Percentiles rank a stretch among this genome's conserved stretches.
Conservation (phyloP, 2,113 vertebrate species). For the Porphyrio hochstetteri region DNA sequence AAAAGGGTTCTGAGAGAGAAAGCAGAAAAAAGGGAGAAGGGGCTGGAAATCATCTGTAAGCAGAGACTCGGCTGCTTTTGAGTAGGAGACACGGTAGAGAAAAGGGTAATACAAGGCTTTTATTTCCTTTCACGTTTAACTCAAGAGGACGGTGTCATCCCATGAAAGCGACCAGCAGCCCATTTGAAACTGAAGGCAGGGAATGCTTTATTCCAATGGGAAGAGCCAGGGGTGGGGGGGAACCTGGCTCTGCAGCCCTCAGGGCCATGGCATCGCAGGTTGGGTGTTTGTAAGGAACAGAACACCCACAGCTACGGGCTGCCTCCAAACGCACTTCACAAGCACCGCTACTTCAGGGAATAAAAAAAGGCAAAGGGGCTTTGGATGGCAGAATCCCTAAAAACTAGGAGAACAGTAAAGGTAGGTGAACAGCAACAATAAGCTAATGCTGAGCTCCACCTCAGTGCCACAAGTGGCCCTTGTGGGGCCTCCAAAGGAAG, state of each 20-base stretch:
- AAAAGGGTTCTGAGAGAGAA: not conserved
- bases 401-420: not conserved
- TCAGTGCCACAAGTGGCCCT: not conserved
- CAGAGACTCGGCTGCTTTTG: not conserved
- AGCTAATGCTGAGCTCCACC: not conserved
- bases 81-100: not conserved
- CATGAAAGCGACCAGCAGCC: not conserved
- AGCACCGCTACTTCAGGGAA: not conserved
- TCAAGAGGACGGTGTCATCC: not conserved
- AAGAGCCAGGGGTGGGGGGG: not conserved
- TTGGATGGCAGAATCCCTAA: not conserved
- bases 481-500: not conserved
- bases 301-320: not conserved
- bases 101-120: not conserved
- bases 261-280: not conserved
- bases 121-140: not conserved
- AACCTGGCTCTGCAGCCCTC: not conserved
- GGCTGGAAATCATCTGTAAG: not conserved
- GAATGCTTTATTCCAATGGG: not conserved
- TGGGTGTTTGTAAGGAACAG: not conserved
- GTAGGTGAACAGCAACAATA: not conserved
- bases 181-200: not conserved
- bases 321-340: not conserved
- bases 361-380: not conserved
- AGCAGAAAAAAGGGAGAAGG: not conserved